These are phyloP conservation scores for Monochamus alternatus DNA, from an alignment of 2,888 invertebrate genomes.

Conservation along the genomic window DNA sequence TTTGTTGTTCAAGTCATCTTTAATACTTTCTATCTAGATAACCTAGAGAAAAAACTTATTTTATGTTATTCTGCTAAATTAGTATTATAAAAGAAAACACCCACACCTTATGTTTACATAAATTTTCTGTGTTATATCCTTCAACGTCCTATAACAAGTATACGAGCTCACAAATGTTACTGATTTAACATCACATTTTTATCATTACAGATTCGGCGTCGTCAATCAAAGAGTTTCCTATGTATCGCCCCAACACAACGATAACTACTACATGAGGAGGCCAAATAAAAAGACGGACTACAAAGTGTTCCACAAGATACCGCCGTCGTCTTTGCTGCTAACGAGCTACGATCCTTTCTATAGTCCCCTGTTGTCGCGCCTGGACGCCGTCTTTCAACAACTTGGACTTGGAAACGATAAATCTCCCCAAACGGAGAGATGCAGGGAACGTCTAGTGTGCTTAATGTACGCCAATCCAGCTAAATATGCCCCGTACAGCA, in stretches of 20 bases:
- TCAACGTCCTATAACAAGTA: background rate
- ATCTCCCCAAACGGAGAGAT: slow-evolving; percentile 77
- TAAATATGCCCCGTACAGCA: slow-evolving; percentile 91
- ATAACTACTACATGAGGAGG: slow-evolving; percentile 78
- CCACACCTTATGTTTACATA: too few species aligned
- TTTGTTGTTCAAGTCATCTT: too few species aligned
- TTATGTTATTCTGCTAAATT: too few species aligned
- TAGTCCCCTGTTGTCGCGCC: slow-evolving; percentile 86
- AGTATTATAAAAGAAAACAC: too few species aligned
- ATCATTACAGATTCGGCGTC: slow-evolving; percentile 72
- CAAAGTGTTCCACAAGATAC: slow-evolving; percentile 91
- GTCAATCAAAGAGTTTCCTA: slow-evolving; percentile 78
- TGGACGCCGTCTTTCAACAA: slow-evolving; percentile 88
- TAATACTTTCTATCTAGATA: too few species aligned
- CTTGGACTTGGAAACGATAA: slow-evolving; percentile 75
- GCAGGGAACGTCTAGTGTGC: slow-evolving; percentile 88
- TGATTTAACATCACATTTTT: slow-evolving; percentile 3
- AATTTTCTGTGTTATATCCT: too few species aligned
- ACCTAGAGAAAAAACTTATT: too few species aligned
- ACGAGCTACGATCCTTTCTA: slow-evolving; percentile 94
- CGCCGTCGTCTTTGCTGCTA: slow-evolving; percentile 85
- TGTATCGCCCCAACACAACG: slow-evolving; percentile 71
- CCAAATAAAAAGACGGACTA: slow-evolving; percentile 76
- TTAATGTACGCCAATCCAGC: slow-evolving; percentile 92
- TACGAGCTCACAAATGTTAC: background rate